Evolutionary conservation across 2,888 invertebrate genomes (phyloP).

Genomic region (Paralinhomoeus sp.): DNA sequence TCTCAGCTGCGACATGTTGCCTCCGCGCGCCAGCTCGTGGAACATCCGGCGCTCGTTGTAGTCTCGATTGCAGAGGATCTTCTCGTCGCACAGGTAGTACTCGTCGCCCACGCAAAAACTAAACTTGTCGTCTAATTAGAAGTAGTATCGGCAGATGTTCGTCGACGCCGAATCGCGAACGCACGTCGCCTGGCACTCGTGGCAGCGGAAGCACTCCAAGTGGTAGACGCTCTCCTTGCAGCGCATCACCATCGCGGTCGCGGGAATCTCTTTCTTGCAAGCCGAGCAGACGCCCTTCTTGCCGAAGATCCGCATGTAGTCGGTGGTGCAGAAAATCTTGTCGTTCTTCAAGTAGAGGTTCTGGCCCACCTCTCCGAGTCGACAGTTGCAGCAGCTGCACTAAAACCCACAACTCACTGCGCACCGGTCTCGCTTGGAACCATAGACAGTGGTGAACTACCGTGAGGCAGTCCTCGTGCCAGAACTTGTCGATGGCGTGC

Average conservation of each 20-base stretch:
- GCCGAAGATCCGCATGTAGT: constrained; percentile 73
- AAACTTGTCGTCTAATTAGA: constrained; percentile 11
- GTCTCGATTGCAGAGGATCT: constrained; percentile 77
- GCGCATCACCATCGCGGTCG: constrained; percentile 85
- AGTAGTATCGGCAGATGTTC: too few species aligned
- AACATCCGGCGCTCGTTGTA: constrained; percentile 73
- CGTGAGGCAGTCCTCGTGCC: constrained; percentile 81
- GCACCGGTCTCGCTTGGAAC: neutral
- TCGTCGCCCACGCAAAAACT: constrained; percentile 86
- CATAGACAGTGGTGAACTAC: neutral
- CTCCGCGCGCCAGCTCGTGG: constrained; percentile 66
- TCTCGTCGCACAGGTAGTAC: constrained; percentile 54
- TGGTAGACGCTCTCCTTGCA: constrained; percentile 75
- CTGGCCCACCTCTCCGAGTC: constrained; percentile 73
- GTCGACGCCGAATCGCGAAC: neutral
- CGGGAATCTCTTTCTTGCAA: constrained; percentile 72
- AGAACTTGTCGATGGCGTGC: constrained; percentile 63
- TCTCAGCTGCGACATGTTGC: constrained; percentile 54
- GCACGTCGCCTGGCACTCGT: constrained; percentile 75
- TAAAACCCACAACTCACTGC: too few species aligned
- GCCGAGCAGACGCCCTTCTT: constrained; percentile 71
- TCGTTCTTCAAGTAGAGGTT: constrained; percentile 71
- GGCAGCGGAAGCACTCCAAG: constrained; percentile 77
- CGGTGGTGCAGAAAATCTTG: constrained; percentile 58
- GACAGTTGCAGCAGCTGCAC: constrained; percentile 71